phyloP scores from a whole-genome alignment of 2,888 invertebrate species.

The Phalera bucephala region DNA sequence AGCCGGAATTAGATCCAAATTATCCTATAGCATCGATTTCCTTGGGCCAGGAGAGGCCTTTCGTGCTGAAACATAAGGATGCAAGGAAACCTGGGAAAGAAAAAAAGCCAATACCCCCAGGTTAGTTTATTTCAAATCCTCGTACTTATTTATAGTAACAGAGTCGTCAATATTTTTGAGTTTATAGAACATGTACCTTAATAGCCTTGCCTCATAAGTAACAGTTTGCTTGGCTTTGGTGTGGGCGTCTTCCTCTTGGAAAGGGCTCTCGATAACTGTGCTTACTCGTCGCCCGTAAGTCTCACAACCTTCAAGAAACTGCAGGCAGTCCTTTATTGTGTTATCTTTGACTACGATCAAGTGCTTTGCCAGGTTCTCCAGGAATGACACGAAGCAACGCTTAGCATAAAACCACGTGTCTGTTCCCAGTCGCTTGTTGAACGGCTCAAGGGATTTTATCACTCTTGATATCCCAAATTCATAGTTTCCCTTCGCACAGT shows the following conservation, averaged over 20 bases:
- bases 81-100: slow-evolving; percentile 72
- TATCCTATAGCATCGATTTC: slow-evolving; percentile 87
- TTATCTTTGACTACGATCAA: slow-evolving; percentile 94
- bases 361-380: slow-evolving; percentile 95
- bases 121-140: slow-evolving; percentile 78
- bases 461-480: slow-evolving; percentile 99
- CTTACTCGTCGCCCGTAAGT: slow-evolving; percentile 92
- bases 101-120: slow-evolving; percentile 66
- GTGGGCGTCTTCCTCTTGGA: slow-evolving; percentile 87
- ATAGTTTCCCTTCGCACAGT: slow-evolving; percentile 99
- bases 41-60: slow-evolving; percentile 85
- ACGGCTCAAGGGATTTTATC: slow-evolving; percentile 97
- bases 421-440: slow-evolving; percentile 96
- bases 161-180: slow-evolving; percentile 82
- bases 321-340: slow-evolving; percentile 93
- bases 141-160: slow-evolving; percentile 78
- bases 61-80: slow-evolving; percentile 85
- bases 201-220: slow-evolving; percentile 93
- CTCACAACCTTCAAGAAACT: slow-evolving; percentile 95
- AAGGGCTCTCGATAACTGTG: slow-evolving; percentile 91
- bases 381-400: slow-evolving; percentile 95
- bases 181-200: slow-evolving; percentile 91
- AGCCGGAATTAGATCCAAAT: slow-evolving; percentile 84
- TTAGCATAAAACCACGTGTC: slow-evolving; percentile 99
- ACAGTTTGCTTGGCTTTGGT: slow-evolving; percentile 93